phyloP scores from a whole-genome alignment of 2,797 vertebrate species.

The Serranus cabrilla region DNA sequence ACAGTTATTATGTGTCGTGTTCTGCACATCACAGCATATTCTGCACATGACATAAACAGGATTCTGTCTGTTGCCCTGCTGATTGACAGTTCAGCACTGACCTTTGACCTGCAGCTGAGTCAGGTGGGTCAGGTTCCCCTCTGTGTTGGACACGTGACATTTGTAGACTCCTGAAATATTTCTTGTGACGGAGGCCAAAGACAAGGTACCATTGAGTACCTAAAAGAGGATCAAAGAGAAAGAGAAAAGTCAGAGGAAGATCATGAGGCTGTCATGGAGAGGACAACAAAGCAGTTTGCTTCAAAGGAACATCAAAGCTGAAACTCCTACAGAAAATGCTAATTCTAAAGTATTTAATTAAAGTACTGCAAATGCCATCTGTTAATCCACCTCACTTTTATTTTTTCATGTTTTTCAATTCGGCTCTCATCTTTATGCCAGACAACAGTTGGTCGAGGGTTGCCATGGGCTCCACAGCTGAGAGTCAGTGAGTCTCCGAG shows the following conservation, averaged over 20 bases:
- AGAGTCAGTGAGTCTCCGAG: constrained; percentile 89
- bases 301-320: constrained; percentile 50
- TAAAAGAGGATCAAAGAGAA: constrained; percentile 65
- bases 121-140: constrained; percentile 91
- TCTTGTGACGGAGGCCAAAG: constrained; percentile 86
- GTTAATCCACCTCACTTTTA: constrained; percentile 86
- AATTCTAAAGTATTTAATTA: constrained; percentile 53
- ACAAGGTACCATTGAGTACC: constrained; percentile 93
- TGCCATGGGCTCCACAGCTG: constrained; percentile 91
- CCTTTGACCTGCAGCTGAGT: constrained; percentile 95
- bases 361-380: constrained; percentile 55
- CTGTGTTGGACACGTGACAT: constrained; percentile 93
- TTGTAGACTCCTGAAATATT: constrained; percentile 91
- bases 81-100: constrained; percentile 73
- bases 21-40: constrained; percentile 7
- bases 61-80: constrained; percentile 24
- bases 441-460: constrained; percentile 90
- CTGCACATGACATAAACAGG: constrained; percentile 5
- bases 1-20: neutral
- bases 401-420: constrained; percentile 84
- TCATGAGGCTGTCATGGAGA: constrained; percentile 20
- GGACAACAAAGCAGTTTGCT: constrained; percentile 40
- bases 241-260: constrained; percentile 20
- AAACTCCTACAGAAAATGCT: constrained; percentile 30
- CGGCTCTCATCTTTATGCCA: constrained; percentile 91